Evolutionary conservation across 2,113 vertebrate species (phyloP).

Genomic region (Casuarius casuarius): DNA sequence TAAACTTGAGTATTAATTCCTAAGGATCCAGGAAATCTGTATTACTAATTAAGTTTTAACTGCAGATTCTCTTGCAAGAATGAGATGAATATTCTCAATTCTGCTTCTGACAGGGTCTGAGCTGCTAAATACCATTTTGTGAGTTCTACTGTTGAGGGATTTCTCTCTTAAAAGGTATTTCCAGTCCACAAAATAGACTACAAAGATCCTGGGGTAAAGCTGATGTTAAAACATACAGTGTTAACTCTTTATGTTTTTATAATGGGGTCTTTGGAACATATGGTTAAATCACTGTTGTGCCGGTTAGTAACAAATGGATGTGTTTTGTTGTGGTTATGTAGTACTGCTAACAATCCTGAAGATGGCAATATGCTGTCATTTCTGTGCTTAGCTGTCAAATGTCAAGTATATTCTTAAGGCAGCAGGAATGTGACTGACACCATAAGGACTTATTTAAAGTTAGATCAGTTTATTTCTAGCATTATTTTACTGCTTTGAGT

Average conservation of each 20-base stretch:
- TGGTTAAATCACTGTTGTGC: not conserved
- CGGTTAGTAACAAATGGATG: not conserved
- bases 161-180: not conserved
- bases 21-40: not conserved
- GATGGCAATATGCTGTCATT: slow-evolving; percentile 52
- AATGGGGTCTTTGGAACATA: not conserved
- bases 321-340: not conserved
- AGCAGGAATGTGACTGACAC: not conserved
- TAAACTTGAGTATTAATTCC: not conserved
- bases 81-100: not conserved
- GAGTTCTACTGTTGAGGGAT: not conserved
- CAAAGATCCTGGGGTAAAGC: not conserved
- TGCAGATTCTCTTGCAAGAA: not conserved
- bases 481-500: not conserved
- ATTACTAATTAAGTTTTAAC: not conserved
- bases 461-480: not conserved
- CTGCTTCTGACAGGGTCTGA: not conserved
- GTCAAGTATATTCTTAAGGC: rapidly evolving
- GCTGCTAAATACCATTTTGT: not conserved
- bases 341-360: slow-evolving; percentile 32
- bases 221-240: not conserved
- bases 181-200: not conserved
- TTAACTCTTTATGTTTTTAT: not conserved
- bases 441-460: not conserved
- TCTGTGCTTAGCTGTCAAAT: not conserved